Evolutionary conservation across 2,888 invertebrate genomes (phyloP), one percentile per base, ranked within the genome.

Genomic region (Nowickia ferox): DNA sequence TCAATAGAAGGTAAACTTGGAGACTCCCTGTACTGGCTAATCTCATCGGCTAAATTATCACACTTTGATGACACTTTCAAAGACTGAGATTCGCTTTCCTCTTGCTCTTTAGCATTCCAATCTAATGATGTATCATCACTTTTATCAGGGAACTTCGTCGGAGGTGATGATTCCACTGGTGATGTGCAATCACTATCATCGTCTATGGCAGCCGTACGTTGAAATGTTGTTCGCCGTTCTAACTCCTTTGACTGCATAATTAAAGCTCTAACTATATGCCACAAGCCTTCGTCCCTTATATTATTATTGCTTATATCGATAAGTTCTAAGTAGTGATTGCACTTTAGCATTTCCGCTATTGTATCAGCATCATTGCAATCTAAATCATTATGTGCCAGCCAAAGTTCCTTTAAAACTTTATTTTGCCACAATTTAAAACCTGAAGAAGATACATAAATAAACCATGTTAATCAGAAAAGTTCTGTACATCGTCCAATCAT

Each of bases 381-480:
- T 87, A 98, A 94, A 84, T 95, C 94, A 92, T 98, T 98, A 93
- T 97, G 96, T 59, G 97, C 96, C 84, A 98, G 93, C 90, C 97
- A 96, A 69, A 98, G 94, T 93, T 98, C 97, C 84, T 95, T 95
- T 68, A 97, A 93, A 1, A 95, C 95, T 53, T 94, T 94, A 93
- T 98, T 98, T 88, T 96, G 94, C 90, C 97, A 96, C 44, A 98
- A 92, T 8, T 96, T 96, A 90, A 95, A 95, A 90, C 96, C 97
- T 97, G 93, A 9, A 92, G 90, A 74, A 51, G 17, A 48, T 30
- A 30, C 30, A 30, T 30, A 1, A 48, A 72, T 59, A 38, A 19
- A 53, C 19, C 19, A 38, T 15, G 40, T 19, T 44, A 78, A 48
- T 9, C 30, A 65, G 55, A n/a, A 66, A 40, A 30, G 9, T 19